Conservation (phyloP, 2,888 invertebrate genomes). For the Podotricha telesiphe region DNA sequence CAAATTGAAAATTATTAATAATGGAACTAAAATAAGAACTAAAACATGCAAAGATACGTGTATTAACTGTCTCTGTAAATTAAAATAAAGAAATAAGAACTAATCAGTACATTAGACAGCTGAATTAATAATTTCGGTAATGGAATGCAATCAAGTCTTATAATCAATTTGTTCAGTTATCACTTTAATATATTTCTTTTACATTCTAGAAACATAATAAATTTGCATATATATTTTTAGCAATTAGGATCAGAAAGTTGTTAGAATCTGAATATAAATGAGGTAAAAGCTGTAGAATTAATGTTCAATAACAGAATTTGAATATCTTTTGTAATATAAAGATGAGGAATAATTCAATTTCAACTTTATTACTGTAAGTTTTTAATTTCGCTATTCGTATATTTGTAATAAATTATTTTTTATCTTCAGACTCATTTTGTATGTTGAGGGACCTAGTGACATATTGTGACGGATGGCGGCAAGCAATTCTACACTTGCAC, state of each 20-base stretch:
- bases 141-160: neutral
- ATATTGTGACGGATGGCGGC: too few species aligned
- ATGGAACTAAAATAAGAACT: too few species aligned
- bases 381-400: neutral
- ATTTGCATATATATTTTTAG: constrained; percentile 15
- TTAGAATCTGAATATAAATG: constrained; percentile 34
- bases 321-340: neutral
- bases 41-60: too few species aligned
- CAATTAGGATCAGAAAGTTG: constrained; percentile 33
- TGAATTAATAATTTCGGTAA: neutral
- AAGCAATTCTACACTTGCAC: too few species aligned
- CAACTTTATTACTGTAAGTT: neutral
- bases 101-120: neutral
- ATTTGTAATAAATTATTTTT: neutral
- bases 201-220: constrained; percentile 4
- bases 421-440: too few species aligned
- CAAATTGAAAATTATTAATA: too few species aligned
- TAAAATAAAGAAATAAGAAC: too few species aligned
- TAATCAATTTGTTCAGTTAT: neutral
- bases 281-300: constrained; percentile 34
- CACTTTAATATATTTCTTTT: constrained; percentile 1
- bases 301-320: neutral
- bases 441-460: too few species aligned
- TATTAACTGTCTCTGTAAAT: too few species aligned
- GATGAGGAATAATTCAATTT: neutral